Evolutionary conservation across 2,113 vertebrate genomes (phyloP).

Genomic region (Peromyscus maniculatus): DNA sequence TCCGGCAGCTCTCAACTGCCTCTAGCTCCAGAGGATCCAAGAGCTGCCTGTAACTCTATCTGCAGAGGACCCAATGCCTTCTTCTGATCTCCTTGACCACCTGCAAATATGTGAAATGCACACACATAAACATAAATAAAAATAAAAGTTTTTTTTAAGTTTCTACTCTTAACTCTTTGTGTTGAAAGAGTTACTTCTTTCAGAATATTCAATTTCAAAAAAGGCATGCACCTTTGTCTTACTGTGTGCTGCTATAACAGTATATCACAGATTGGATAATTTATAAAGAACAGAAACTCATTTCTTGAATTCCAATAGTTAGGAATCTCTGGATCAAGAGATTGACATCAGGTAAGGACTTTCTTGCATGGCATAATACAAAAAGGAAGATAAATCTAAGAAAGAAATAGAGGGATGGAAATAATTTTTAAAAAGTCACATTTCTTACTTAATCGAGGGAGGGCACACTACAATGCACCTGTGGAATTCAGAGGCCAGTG

Average conservation of each 20-base stretch:
- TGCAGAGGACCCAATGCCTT: background rate
- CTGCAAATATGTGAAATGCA: background rate
- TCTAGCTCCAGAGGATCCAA: background rate
- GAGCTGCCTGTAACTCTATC: too few relatives aligned
- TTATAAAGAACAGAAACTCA: background rate
- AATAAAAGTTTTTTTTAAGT: background rate
- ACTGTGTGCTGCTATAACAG: background rate
- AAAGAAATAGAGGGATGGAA: background rate
- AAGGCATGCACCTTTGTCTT: background rate
- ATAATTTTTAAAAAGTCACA: background rate
- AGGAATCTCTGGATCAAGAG: background rate
- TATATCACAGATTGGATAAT: background rate
- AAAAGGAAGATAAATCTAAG: background rate
- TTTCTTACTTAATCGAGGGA: background rate
- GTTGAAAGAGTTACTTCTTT: background rate
- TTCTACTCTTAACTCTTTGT: background rate
- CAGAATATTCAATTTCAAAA: slow-evolving; percentile 47
- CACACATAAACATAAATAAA: background rate
- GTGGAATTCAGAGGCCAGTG: background rate
- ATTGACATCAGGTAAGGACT: accelerated
- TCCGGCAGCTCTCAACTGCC: background rate
- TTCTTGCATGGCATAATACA: background rate
- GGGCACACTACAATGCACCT: background rate
- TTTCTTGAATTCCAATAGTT: background rate
- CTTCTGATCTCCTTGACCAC: background rate